Percentiles rank a stretch among this genome's conserved stretches.
These are phyloP conservation scores for Polylopha cassiicola DNA, from an alignment of 2,888 invertebrate species.

Conservation along the genomic window DNA sequence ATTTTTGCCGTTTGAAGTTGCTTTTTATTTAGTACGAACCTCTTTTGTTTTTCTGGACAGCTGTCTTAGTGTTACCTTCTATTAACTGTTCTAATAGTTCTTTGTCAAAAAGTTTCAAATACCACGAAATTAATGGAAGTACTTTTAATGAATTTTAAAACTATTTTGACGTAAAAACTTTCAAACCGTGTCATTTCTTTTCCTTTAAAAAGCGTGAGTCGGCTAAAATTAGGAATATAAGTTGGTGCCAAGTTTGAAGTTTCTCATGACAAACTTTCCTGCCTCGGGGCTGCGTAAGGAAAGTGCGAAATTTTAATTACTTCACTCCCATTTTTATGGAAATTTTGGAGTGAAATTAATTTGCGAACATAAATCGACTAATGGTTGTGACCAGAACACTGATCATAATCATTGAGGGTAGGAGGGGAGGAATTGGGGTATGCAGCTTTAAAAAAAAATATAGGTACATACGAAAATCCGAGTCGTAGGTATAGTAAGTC, in stretches of 20 bases:
- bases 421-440: too few species aligned
- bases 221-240: conserved; percentile 33
- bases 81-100: not conserved
- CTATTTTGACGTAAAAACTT: not conserved
- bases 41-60: too few species aligned
- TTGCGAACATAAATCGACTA: not conserved
- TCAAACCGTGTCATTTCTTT: conserved; percentile 8
- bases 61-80: too few species aligned
- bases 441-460: too few species aligned
- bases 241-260: conserved; percentile 31
- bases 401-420: too few species aligned
- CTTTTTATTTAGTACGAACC: too few species aligned
- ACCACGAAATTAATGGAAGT: too few species aligned
- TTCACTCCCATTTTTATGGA: conserved; percentile 6
- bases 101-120: not conserved
- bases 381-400: too few species aligned
- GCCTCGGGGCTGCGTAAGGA: conserved; percentile 29
- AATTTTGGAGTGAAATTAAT: not conserved
- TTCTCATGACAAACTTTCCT: conserved; percentile 33
- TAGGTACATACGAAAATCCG: too few species aligned
- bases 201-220: conserved; percentile 12
- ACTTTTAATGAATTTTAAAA: too few species aligned
- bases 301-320: conserved; percentile 32
- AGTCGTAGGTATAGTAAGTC: too few species aligned
- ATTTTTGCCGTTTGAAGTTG: too few species aligned